These are phyloP conservation scores for Brachylomia viminalis DNA, from an alignment of 2,888 invertebrate species.

Conservation along the genomic window DNA sequence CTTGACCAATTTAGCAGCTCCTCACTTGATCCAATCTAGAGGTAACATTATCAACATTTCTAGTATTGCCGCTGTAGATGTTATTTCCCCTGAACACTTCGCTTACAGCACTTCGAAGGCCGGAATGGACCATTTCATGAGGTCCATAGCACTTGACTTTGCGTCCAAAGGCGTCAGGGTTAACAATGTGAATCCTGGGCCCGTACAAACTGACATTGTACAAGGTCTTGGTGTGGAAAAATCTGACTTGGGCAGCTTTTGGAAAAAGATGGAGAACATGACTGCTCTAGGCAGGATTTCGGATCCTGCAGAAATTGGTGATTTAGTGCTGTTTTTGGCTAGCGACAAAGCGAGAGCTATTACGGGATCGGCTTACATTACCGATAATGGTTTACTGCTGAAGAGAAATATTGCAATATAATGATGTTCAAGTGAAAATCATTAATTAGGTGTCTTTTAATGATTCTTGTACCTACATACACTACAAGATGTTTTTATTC, in stretches of 20 bases:
- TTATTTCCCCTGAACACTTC: constrained; percentile 36
- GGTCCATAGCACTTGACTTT: constrained; percentile 95
- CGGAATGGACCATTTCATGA: constrained; percentile 95
- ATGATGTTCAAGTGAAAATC: background rate
- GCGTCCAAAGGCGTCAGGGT: constrained; percentile 93
- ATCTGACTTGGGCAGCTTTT: constrained; percentile 73
- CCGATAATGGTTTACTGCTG: constrained; percentile 65
- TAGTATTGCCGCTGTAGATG: constrained; percentile 60
- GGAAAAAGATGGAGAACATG: constrained; percentile 92
- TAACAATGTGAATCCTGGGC: constrained; percentile 96
- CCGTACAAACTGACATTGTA: constrained; percentile 87
- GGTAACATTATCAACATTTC: constrained; percentile 74
- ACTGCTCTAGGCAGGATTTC: constrained; percentile 96
- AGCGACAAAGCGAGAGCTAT: constrained; percentile 91
- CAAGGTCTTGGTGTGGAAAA: constrained; percentile 74
- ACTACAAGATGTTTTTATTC: background rate
- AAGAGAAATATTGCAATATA: constrained; percentile 6
- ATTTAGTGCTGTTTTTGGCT: constrained; percentile 67
- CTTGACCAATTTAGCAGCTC: constrained; percentile 67
- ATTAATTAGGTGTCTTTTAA: background rate
- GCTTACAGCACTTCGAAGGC: constrained; percentile 70
- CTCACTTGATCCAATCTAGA: constrained; percentile 68
- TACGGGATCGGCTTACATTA: constrained; percentile 91
- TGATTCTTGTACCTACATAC: too few relatives aligned
- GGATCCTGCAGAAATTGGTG: constrained; percentile 74